Conservation (phyloP, 2,113 vertebrate genomes). For the Phalacrocorax carbo region DNA sequence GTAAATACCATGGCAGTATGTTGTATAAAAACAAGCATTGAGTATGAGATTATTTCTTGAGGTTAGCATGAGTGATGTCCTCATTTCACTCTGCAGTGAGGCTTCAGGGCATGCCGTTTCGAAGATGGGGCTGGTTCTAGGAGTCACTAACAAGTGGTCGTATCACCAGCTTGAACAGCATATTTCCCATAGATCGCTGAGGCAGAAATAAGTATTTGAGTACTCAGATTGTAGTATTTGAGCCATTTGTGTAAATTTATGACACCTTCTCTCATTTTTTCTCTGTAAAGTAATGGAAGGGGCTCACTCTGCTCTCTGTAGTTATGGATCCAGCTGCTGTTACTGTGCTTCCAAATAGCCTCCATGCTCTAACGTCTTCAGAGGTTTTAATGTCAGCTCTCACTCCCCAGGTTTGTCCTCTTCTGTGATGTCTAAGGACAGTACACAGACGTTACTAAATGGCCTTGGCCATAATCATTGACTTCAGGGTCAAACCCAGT, state of each 20-base stretch:
- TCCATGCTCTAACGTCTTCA: rapidly evolving
- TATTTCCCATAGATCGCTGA: not conserved
- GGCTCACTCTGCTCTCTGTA: not conserved
- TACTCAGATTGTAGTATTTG: not conserved
- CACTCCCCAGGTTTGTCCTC: not conserved
- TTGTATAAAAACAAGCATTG: not conserved
- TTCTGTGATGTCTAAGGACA: not conserved
- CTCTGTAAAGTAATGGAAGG: not conserved
- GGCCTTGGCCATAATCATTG: not conserved
- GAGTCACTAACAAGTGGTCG: not conserved
- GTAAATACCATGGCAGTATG: not conserved
- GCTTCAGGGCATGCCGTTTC: rapidly evolving
- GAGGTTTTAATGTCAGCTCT: not conserved
- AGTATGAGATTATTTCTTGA: not conserved
- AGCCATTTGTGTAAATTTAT: not conserved
- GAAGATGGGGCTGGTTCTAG: not conserved
- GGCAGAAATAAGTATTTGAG: not conserved
- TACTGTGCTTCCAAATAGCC: rapidly evolving
- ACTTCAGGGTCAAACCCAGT: not conserved
- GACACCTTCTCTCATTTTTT: not conserved
- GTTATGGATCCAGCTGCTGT: not conserved
- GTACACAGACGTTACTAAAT: rapidly evolving
- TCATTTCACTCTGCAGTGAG: not conserved
- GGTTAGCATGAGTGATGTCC: not conserved
- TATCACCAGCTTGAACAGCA: not conserved